These are phyloP conservation scores for Phortica magna DNA, from an alignment of 2,888 invertebrate species.

Conservation along the genomic window DNA sequence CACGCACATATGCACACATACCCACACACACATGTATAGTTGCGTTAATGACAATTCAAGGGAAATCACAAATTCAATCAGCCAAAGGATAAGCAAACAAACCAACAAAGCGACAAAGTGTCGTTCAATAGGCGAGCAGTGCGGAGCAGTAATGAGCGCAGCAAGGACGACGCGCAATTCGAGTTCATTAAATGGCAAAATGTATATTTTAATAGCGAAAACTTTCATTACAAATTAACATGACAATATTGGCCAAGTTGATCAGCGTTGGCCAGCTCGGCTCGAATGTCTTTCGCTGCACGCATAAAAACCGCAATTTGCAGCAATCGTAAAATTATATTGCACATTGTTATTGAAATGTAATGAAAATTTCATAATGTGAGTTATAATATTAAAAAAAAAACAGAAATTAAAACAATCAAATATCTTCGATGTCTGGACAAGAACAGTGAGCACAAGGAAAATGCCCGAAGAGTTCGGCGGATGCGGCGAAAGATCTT, in stretches of 20 bases:
- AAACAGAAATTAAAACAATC: too few relatives aligned
- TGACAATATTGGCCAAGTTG: conserved; percentile 70
- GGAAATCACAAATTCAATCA: conserved; percentile 66
- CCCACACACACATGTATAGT: too few relatives aligned
- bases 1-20: too few relatives aligned
- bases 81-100: conserved; percentile 46
- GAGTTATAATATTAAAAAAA: too few relatives aligned
- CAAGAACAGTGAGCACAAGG: too few relatives aligned
- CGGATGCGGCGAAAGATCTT: too few relatives aligned
- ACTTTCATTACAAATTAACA: conserved; percentile 69
- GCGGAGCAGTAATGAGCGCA: not conserved
- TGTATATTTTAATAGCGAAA: conserved; percentile 11
- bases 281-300: not conserved
- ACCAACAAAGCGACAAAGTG: conserved; percentile 48
- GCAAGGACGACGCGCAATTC: not conserved
- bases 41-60: not conserved
- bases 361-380: too few relatives aligned
- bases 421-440: too few relatives aligned
- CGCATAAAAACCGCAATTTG: too few relatives aligned
- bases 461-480: too few relatives aligned
- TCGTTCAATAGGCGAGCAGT: not conserved
- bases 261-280: not conserved
- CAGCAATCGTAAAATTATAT: too few relatives aligned
- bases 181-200: conserved; percentile 27
- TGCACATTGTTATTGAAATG: too few relatives aligned